Evolutionary conservation across 2,797 vertebrate species (phyloP), one percentile per base, ranked within the genome.

Genomic region (Enteromius thamalakanensis): DNA sequence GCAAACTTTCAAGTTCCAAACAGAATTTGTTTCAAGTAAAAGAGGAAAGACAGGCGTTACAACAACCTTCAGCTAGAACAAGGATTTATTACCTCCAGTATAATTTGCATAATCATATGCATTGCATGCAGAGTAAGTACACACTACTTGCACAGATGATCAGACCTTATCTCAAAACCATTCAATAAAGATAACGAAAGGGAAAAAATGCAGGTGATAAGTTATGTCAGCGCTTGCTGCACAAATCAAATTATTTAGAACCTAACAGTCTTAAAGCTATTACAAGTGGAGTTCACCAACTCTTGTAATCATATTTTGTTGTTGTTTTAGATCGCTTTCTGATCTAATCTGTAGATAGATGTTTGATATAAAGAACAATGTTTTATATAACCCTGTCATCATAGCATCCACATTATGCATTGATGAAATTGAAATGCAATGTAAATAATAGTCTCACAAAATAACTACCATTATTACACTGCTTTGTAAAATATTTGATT

Each of bases 71-170:
- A 88, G 86, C 91, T 91, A 86, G 77, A 92, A 93, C 86, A 88
- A 89, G 91, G 93, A 92, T 93, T 94, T 94, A 93, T 91, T 90
- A 92, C 91, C 91, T 92, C 88, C 87, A 89, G 58, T 82, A 4
- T 47, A 15, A 94, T 95, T 94, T 95, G 92, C 94, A 95, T 95
- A 94, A 95, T 94, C 90, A 90, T 90, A 93, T 94, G 93, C 92
- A 89, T 91, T 89, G 89, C 90, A 90, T 92, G 92, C 90, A 84
- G 92, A 55, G 88, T 85, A 86, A 89, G 90, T 92, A 94, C 91
- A 93, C 89, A 91, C 86, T 72, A 89, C 89, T 90, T 90, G 92
- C 92, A 91, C 87, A 91, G 91, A 93, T 91, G 92, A 95, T 94
- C 92, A 90, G 90, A 87, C 88, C 90, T 93, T 93, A 94, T 95